Evolutionary conservation across 2,888 invertebrate genomes (phyloP), one percentile per base, ranked within the genome.

Genomic region (Rhamphomyia laevipes): DNA sequence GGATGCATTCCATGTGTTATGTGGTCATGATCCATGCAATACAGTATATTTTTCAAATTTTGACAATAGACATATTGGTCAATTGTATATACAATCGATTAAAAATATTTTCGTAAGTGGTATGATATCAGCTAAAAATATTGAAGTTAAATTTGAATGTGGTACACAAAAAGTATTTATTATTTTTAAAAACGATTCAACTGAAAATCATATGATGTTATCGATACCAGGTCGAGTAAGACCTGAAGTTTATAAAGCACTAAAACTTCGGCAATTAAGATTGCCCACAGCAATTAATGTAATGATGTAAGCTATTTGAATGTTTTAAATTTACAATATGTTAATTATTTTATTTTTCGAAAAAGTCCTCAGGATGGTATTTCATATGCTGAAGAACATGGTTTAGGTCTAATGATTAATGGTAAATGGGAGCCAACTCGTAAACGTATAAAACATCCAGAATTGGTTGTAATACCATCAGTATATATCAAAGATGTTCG

Each of bases 21-120:
- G 77, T 17, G 88, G 88, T 0, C 72, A 80, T 30, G 82, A 93
- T 70, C 91, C 91, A 0, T 77, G 77, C 47, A 80, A 76, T 51
- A 86, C 92, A 0, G 86, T 89, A 1, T 81, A 77, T 59, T 84
- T 77, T 33, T 70, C 66, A 1, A 75, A 77, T 48, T 79, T 80
- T 64, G 77, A 78, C 35, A 63, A 68, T 0, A 67, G 75, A 7
- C 84, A 86, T 60, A 86, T 88, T 10, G 82, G 81, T 0, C 73
- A 76, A 43, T 62, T 91, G 6, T 90, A 90, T 63, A 74, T 78
- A 0, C 66, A 75, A 11, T 71, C 76, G 2, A 77, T 89, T 30
- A 82, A 80, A 61, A 73, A 78, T 2, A 56, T 76, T 1, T 74
- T 87, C 11, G 60, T 61, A 13, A 66, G 74, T 30, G 66, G 72